Evolutionary conservation across 2,797 vertebrate genomes (phyloP).

Genomic region (Diceros bicornis): DNA sequence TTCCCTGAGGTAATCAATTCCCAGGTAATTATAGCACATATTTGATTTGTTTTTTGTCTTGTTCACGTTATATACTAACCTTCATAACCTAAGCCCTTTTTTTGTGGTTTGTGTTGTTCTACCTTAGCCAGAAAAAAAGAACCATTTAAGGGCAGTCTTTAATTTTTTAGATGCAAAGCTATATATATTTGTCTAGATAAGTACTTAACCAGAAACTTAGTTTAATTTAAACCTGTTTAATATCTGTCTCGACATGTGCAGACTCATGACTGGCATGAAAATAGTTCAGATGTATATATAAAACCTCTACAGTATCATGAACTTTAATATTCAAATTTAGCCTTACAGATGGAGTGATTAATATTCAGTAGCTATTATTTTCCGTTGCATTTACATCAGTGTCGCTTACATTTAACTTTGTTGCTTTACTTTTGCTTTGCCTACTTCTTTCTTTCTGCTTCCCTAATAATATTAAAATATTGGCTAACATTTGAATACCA

Average conservation of each 20-base stretch:
- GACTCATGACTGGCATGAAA: constrained; percentile 25
- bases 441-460: neutral
- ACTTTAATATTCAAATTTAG: constrained; percentile 49
- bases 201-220: neutral
- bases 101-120: neutral
- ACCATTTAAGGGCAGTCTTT: neutral
- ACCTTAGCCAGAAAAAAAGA: neutral
- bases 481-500: neutral
- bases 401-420: constrained; percentile 1
- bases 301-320: neutral
- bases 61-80: neutral
- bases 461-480: constrained; percentile 25
- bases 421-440: constrained; percentile 37
- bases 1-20: no score
- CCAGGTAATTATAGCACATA: neutral
- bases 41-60: neutral
- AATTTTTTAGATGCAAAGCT: neutral
- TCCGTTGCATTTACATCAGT: neutral
- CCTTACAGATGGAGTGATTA: neutral
- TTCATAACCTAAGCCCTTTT: neutral
- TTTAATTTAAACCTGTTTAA: constrained; percentile 24
- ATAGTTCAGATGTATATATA: neutral
- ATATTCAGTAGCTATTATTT: constrained; percentile 20
- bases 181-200: neutral
- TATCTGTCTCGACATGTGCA: constrained; percentile 10